Base-by-base conservation (phyloP, 2,797 vertebrate species). In the Pipistrellus kuhlii region DNA sequence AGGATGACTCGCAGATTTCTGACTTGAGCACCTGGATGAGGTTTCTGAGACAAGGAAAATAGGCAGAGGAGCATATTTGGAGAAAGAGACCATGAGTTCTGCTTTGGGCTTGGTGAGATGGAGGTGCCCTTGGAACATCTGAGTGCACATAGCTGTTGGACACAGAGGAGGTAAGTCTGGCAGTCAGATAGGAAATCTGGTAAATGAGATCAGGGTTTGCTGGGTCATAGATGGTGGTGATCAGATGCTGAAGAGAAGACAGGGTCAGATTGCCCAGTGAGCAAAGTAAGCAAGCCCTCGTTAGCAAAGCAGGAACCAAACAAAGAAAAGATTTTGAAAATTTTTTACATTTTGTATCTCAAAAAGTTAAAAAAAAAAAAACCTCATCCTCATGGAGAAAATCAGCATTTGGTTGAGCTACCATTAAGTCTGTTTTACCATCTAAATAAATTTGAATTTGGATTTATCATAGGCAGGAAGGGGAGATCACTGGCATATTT, bases 331-430 rank as follows among this genome's bases (percentile, higher is more conserved):
- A 48, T n/a, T 75, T 5, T 23, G 14, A 92, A 91, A 77, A 35
- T 62, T 84, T 44, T 83, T 73, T 44, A 89, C 32, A 68, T 72
- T 94, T 90, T 77, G 27, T 38, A 32, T 78, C 68, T 85, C 57
- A 80, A 64, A 89, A 81, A 55, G 7, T 21, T 17, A 12, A 80
- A 57, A 32, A 35, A 35, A 35, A 35, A 35, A 35, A 32, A 48
- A 85, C 51, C 35, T 57, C 18, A 35, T 82, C 18, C 27, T 73
- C 0, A 0, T 59, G 30, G 77, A 11, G 46, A 85, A 78, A 66
- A 41, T 14, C 35, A 30, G 35, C 5, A 1, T 59, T 85, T 25
- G 21, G 38, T 75, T 68, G 38, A 69, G 18, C 77, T 32, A 8
- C 41, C 25, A 1, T 30, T 53, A 55, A 41, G n/a, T 68, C 85